A percentile compares a stretch with the other conserved stretches of the same genome.
phyloP scores from a whole-genome alignment of 2,113 vertebrate species.

The Varanus komodoensis region DNA sequence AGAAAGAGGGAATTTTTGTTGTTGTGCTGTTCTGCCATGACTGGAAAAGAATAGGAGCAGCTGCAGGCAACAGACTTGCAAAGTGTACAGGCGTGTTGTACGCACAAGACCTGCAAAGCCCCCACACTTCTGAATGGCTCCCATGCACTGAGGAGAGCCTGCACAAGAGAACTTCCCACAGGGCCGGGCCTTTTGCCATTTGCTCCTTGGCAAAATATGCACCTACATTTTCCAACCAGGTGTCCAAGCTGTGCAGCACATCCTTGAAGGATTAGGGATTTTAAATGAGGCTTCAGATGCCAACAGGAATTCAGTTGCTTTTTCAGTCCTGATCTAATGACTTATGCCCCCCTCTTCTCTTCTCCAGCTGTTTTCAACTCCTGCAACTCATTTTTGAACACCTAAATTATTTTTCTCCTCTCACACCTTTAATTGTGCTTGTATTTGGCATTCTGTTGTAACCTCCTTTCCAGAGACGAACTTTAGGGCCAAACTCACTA shows the following conservation, averaged over 20 bases:
- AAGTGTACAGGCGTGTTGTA: neutral
- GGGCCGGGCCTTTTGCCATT: neutral
- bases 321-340: neutral
- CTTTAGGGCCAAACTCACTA: neutral
- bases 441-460: too few relatives aligned
- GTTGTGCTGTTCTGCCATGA: too few relatives aligned
- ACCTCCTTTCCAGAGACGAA: neutral
- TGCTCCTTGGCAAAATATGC: neutral
- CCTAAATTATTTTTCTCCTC: neutral
- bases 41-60: rapidly evolving
- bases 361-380: neutral
- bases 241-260: neutral
- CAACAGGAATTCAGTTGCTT: neutral
- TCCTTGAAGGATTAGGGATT: neutral
- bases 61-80: too few relatives aligned
- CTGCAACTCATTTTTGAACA: neutral
- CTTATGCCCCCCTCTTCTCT: neutral
- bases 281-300: neutral
- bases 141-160: neutral
- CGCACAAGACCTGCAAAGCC: neutral
- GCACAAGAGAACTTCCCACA: neutral
- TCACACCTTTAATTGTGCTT: neutral
- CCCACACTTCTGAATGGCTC: neutral
- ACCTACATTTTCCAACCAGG: too few relatives aligned
- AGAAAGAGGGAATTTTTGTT: too few relatives aligned